Evolutionary conservation across 2,113 vertebrate genomes (phyloP).

Genomic region (Capreolus pygargus): DNA sequence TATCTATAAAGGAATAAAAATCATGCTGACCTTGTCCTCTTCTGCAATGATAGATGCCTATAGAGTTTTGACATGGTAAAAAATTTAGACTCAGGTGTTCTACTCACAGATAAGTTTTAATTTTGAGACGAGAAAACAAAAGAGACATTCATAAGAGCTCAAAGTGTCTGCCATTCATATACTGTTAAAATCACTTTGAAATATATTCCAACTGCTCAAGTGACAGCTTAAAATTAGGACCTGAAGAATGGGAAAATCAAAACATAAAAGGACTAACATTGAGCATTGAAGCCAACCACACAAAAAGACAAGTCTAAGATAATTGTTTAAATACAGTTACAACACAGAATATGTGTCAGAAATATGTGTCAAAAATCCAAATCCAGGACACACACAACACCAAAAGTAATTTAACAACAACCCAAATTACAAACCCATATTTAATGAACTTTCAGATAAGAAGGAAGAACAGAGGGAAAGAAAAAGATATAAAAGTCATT

Average conservation of each 20-base stretch:
- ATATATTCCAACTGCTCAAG: neutral
- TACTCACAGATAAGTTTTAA: neutral
- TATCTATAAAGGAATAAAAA: neutral
- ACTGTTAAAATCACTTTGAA: constrained; percentile 3
- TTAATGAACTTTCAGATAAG: neutral
- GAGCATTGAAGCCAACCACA: neutral
- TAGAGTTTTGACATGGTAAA: neutral
- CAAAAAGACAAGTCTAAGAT: neutral
- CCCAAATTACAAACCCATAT: neutral
- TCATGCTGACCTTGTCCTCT: neutral
- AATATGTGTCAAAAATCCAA: neutral
- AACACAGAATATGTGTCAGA: neutral
- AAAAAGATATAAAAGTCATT: neutral
- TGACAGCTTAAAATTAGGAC: constrained; percentile 22
- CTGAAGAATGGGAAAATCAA: neutral
- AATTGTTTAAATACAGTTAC: neutral
- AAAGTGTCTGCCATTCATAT: neutral
- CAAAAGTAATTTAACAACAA: constrained; percentile 11
- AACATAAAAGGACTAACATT: neutral
- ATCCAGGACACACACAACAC: neutral
- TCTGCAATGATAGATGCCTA: neutral
- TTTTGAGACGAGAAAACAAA: neutral
- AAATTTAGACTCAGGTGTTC: neutral
- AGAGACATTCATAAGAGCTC: neutral
- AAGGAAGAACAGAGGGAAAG: neutral